A percentile compares a stretch with the other conserved stretches of the same genome.
Evolutionary conservation across 2,888 invertebrate genomes (phyloP).

Genomic region (Autographa gamma): DNA sequence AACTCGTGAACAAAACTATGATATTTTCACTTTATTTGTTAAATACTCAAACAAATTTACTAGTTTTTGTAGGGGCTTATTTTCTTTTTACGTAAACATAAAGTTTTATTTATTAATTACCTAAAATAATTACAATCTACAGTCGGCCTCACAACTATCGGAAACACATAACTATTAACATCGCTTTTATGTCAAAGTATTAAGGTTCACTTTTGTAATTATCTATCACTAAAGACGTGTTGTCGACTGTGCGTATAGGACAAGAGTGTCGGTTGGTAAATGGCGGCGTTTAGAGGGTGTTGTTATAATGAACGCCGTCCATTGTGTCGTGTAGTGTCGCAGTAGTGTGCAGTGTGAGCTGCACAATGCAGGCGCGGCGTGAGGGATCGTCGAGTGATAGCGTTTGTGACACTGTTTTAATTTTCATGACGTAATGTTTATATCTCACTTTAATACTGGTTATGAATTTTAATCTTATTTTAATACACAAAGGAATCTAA

Average conservation of each 20-base stretch:
- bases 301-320: slow-evolving; percentile 41
- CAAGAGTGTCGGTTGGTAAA: background rate
- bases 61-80: too few relatives aligned
- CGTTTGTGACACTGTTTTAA: background rate
- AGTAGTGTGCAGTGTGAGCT: slow-evolving; percentile 12
- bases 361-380: slow-evolving; percentile 27
- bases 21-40: background rate
- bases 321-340: slow-evolving; percentile 26
- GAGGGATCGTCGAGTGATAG: background rate
- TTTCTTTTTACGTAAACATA: too few relatives aligned
- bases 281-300: slow-evolving; percentile 20
- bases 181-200: background rate
- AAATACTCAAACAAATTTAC: too few relatives aligned
- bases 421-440: too few relatives aligned
- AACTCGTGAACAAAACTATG: background rate
- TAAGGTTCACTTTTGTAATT: background rate
- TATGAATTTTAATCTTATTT: too few relatives aligned
- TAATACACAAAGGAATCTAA: too few relatives aligned
- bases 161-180: background rate
- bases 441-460: too few relatives aligned
- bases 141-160: background rate
- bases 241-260: background rate
- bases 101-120: background rate
- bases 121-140: background rate
- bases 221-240: background rate